Evolutionary conservation across 2,113 vertebrate genomes (phyloP), one percentile per base, ranked within the genome.

Genomic region (Caretta caretta): DNA sequence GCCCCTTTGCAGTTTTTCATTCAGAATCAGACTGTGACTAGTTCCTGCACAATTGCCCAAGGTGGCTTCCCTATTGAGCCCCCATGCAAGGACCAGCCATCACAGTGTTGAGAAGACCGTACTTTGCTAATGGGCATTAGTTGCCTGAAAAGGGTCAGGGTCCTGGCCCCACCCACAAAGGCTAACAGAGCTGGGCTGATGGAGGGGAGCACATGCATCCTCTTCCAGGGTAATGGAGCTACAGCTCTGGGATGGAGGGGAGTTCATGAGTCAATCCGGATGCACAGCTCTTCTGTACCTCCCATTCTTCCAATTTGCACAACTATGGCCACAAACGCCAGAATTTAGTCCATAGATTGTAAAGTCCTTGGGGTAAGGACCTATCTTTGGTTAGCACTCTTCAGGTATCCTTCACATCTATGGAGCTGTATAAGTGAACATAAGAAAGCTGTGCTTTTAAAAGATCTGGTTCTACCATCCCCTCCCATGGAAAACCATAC

Each of bases 361-460:
- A 54, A 46, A 62, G 12, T 14, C 59, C 13, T 35, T 62, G 29
- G 29, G 10, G 3, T 38, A 10, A 0, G 0, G 46, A 16, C 50
- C 25, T 11, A 10, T 16, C 72, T 80, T 79, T 49, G 84, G 78
- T 62, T 35, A 62, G 29, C 78, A 78, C 62, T 56, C 57, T 25
- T 6, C 24, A 5, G 83, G 20, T 3, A 6, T 29, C 50, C 5
- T 0, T 0, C 38, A 86, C 4, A 83, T 51, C 5, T 0, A 38
- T 1, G 69, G 56, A 42, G 42, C 0, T 1, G 0, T 5, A 29
- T 6, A 1, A 1, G 69, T 80, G 5, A 0, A 82, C 27, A 59
- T 16, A 14, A 59, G 31, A 5, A 90, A 76, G 42, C 1, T 62
- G 51, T 50, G 25, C 54, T 29, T 88, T 62, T 62, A 62, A 62